A percentile compares a stretch with the other conserved stretches of the same genome.
phyloP scores from a whole-genome alignment of 1,140 invertebrate species.

The Penaeus vannamei region DNA sequence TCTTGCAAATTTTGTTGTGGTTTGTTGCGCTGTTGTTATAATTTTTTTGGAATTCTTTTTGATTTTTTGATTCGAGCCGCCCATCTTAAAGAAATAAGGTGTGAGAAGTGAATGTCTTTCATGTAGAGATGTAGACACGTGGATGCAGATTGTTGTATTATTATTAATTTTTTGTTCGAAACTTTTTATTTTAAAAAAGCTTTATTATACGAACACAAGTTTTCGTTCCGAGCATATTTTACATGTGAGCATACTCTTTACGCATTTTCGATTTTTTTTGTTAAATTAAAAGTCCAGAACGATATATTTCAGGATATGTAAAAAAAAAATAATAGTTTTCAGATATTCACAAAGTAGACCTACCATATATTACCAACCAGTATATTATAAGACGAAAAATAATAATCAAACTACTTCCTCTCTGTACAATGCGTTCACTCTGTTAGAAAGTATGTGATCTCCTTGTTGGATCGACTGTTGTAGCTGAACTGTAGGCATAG shows the following conservation, averaged over 20 bases:
- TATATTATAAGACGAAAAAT: conserved; percentile 36
- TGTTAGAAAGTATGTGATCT: conserved; percentile 31
- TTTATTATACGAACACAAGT: conserved; percentile 29
- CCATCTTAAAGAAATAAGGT: conserved; percentile 46
- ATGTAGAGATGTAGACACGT: conserved; percentile 47
- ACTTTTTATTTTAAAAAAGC: conserved; percentile 5
- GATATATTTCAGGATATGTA: background rate
- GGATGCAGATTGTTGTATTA: conserved; percentile 42
- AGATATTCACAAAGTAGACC: background rate
- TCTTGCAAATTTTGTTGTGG: conserved; percentile 1
- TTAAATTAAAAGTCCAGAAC: no score
- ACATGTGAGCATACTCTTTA: no score
- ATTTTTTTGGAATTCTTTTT: conserved; percentile 5
- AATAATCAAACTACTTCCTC: conserved; percentile 50
- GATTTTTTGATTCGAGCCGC: conserved; percentile 45
- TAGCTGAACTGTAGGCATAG: conserved; percentile 37
- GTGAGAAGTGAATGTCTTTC: conserved; percentile 56
- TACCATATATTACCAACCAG: background rate
- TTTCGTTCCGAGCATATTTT: background rate
- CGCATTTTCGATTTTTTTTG: no score
- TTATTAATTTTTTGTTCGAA: background rate
- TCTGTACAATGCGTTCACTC: conserved; percentile 37
- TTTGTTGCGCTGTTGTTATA: background rate
- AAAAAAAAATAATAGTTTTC: conserved; percentile 20
- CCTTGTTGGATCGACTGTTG: conserved; percentile 30